A percentile compares a stretch with the other conserved stretches of the same genome.
These are phyloP conservation scores for Esox niger DNA, from an alignment of 2,113 vertebrate species.

Conservation along the genomic window DNA sequence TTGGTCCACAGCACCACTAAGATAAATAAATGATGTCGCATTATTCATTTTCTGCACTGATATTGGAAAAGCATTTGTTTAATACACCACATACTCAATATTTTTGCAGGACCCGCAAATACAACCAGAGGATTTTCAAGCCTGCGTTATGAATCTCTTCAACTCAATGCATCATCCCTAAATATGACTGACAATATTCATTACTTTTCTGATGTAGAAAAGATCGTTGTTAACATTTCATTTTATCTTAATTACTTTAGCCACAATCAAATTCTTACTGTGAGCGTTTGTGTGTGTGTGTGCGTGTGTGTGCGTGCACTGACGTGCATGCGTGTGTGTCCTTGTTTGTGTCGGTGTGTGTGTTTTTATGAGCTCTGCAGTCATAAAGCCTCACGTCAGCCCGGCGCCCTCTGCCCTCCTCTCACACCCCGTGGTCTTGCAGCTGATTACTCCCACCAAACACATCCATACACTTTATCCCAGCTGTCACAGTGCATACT, in stretches of 20 bases:
- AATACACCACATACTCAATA: conserved; percentile 47
- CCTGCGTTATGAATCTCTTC: conserved; percentile 32
- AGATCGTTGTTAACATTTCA: conserved; percentile 28
- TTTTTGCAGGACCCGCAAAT: conserved; percentile 32
- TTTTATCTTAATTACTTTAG: not conserved
- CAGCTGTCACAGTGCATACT: conserved; percentile 75
- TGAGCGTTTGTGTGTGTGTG: conserved; percentile 41
- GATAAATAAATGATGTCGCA: conserved; percentile 48
- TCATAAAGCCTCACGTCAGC: conserved; percentile 76
- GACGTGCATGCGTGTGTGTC: not conserved
- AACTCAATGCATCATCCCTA: conserved; percentile 25
- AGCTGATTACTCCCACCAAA: conserved; percentile 78
- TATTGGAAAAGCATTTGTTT: conserved; percentile 59
- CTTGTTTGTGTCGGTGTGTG: conserved; percentile 2
- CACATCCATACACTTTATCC: conserved; percentile 76
- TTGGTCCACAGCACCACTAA: conserved; percentile 38
- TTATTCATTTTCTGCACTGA: conserved; percentile 54
- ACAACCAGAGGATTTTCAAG: conserved; percentile 34
- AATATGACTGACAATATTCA: conserved; percentile 28
- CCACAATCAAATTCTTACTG: not conserved
- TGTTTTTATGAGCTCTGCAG: conserved; percentile 54
- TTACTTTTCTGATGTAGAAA: conserved; percentile 25
- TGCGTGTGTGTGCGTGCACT: conserved; percentile 24
- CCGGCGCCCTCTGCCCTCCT: conserved; percentile 16
- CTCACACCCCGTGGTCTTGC: conserved; percentile 66